Evolutionary conservation across 2,888 invertebrate species (phyloP), one percentile per base, ranked within the genome.

Genomic region (Ametastegia equiseti): DNA sequence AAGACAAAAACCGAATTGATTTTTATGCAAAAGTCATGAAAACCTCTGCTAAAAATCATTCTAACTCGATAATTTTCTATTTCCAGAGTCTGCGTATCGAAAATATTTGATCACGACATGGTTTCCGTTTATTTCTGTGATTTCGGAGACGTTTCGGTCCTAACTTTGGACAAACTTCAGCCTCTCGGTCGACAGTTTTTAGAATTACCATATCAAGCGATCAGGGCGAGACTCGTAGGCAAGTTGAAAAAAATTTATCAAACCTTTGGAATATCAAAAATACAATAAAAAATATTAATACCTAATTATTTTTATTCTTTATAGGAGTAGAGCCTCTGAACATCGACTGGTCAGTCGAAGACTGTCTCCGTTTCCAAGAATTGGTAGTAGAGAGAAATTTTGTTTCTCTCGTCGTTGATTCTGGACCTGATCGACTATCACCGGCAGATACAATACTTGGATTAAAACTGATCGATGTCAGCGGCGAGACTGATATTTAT

Each of bases 301-400:
- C n/a, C 9, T 15, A 1, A 6, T 2, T 45, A n/a, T n/a, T 27
- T 71, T 27, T 39, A 5, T 80, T 84, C 88, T 93, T 81, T 82
- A 54, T 90, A 94, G 94, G 94, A 85, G 93, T 94, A 69, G 92
- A 90, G 86, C 94, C 94, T 47, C 90, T 92, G 27, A 93, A 94
- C 85, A 92, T 92, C 86, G 95, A 96, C 91, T 96, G 96, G 96
- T 93, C 94, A 0, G 94, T 95, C 84, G 95, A 95, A 85, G 96
- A 96, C 90, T 96, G 96, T 87, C 92, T 95, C 78, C 92, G 94
- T 82, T 97, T 97, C 89, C 95, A 96, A 86, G 93, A 95, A 84
- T 88, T 97, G 83, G 95, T 96, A 6, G 94, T 95, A 47, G 94
- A 95, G 47, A 94, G 95, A 86, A 93, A 94, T 78, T 96, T 97